Evolutionary conservation across 2,113 vertebrate genomes (phyloP).

Genomic region (Bambusicola thoracicus): DNA sequence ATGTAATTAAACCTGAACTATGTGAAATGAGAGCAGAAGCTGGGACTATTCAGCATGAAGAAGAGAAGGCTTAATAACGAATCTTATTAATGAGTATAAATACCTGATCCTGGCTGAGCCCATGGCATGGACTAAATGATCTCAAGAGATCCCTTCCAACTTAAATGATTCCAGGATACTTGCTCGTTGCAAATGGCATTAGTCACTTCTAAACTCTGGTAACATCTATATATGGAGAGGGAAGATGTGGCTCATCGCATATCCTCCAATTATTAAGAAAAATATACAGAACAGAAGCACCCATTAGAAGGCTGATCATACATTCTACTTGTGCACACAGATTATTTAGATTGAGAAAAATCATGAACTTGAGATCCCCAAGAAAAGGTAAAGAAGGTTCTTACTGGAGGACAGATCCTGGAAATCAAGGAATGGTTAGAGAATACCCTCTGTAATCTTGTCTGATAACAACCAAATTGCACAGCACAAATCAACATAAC

Average conservation of each 20-base stretch:
- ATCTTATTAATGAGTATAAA: neutral
- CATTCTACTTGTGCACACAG: neutral
- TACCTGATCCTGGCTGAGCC: neutral
- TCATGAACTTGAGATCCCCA: rapidly evolving
- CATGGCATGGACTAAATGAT: neutral
- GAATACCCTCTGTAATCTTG: neutral
- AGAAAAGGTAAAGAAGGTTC: neutral
- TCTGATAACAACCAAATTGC: neutral
- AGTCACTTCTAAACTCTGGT: neutral
- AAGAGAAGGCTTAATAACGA: neutral
- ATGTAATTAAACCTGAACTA: neutral
- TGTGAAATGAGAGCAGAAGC: neutral
- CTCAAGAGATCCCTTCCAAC: neutral
- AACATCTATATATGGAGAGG: neutral
- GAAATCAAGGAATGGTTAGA: neutral
- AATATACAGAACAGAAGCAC: neutral
- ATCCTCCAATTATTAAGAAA: neutral
- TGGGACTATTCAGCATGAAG: neutral
- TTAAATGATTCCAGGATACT: neutral
- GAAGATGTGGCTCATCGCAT: neutral
- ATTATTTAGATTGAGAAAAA: neutral
- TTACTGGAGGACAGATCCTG: neutral
- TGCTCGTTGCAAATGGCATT: neutral
- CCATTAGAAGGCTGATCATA: neutral
- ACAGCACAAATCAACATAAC: neutral